phyloP scores from a whole-genome alignment of 2,113 vertebrate genomes.

The Stomatorhinus ivindoensis region DNA sequence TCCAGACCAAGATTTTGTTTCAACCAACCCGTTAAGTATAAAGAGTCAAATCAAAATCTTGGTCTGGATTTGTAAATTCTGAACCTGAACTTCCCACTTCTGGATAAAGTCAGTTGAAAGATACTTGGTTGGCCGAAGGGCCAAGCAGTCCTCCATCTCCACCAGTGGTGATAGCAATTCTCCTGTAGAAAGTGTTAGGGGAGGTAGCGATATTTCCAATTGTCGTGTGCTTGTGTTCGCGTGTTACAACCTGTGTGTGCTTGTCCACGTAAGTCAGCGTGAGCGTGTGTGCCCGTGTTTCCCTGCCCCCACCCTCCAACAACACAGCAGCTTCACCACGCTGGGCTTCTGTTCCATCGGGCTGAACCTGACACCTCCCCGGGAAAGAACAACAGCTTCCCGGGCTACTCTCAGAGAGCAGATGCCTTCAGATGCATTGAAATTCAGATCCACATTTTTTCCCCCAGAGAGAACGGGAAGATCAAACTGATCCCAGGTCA shows the following conservation, averaged over 20 bases:
- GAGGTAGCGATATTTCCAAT: neutral
- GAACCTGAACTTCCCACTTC: neutral
- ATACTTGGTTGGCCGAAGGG: neutral
- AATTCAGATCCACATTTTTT: neutral
- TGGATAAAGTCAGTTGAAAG: neutral
- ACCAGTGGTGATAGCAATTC: neutral
- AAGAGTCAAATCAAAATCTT: neutral
- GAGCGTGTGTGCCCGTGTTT: neutral
- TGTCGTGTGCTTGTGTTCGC: neutral
- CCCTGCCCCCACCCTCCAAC: neutral
- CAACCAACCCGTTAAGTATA: neutral
- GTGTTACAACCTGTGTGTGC: constrained; percentile 13
- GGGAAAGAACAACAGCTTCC: neutral
- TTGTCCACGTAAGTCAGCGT: constrained; percentile 1
- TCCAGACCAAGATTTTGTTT: neutral
- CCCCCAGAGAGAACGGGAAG: neutral
- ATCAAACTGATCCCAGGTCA: neutral
- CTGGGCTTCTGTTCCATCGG: neutral
- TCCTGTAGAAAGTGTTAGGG: neutral
- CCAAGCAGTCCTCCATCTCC: neutral
- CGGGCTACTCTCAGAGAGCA: neutral
- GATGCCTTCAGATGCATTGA: neutral
- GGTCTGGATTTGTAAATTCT: neutral
- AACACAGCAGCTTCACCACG: neutral
- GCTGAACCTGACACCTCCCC: neutral